Percentiles rank a stretch among this genome's conserved stretches.
phyloP scores from a whole-genome alignment of 1,140 invertebrate genomes.

The Leptopilina boulardi region DNA sequence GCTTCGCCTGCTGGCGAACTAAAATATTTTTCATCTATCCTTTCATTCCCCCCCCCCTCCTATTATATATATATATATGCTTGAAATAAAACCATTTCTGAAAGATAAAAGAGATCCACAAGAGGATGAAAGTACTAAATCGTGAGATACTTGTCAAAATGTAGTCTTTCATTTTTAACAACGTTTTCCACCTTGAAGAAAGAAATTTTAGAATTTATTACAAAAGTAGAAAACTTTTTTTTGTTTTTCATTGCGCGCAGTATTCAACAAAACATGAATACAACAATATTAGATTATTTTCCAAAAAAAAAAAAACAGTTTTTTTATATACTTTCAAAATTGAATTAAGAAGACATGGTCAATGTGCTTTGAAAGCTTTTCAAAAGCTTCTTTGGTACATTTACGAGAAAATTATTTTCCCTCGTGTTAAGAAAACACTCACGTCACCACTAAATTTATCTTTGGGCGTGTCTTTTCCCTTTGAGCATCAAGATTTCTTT shows the following conservation, averaged over 20 bases:
- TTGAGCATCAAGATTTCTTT: constrained; percentile 7
- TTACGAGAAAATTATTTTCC: constrained; percentile 10
- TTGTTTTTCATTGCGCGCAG: too few relatives aligned
- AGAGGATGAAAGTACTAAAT: background rate
- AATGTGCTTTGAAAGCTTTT: constrained; percentile 20
- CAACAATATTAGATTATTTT: constrained; percentile 8
- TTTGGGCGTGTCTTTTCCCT: background rate
- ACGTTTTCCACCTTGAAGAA: background rate
- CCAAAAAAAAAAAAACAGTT: too few relatives aligned
- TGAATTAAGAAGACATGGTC: constrained; percentile 19
- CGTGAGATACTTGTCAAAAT: background rate
- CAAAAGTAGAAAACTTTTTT: too few relatives aligned
- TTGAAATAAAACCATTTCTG: background rate
- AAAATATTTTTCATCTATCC: background rate
- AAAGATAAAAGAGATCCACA: constrained; percentile 15
- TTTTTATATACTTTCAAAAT: background rate
- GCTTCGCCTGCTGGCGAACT: constrained; percentile 20
- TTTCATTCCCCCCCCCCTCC: background rate
- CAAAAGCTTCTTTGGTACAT: constrained; percentile 8
- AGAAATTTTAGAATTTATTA: too few relatives aligned
- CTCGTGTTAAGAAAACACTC: constrained; percentile 25
- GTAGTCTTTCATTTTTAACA: background rate
- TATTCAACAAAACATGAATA: too few relatives aligned
- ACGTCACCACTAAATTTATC: constrained; percentile 29
- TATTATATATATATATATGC: too few relatives aligned